Evolutionary conservation across 92 coral and sea anemone species (phyloP), one percentile per base, ranked within the genome.

Genomic region (Epizoanthus stellaris): DNA sequence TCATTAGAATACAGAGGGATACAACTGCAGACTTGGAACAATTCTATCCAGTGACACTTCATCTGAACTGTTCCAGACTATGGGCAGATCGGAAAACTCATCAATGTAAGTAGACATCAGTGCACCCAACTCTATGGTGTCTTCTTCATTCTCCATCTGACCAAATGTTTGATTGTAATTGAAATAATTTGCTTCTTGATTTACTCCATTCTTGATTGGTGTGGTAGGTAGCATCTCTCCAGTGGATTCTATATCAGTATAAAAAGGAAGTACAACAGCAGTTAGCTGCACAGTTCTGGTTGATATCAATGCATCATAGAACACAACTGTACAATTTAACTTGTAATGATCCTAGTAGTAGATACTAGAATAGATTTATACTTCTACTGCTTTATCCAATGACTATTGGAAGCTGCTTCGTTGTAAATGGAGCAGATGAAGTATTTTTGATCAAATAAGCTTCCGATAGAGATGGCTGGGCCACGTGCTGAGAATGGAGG

Each of bases 31-130:
- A 36, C 70, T 76, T 57, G 82, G 82, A 21, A 76, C 82, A 14
- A 76, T 76, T 60, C 57, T 76, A 34, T 76, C 82, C 61, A 76
- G 68, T 40, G 82, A 59, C 19, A 59, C 57, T n/a, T 76, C 82
- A 6, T 76, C 82, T 39, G 82, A 42, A 25, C 21, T 76, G 20
- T 25, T 76, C 70, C 82, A 76, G 45, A 76, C 23, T 40, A 59
- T 59, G 10, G 82, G 82, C 16, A 76, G 40, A 16, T 76, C 82
- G 19, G 39, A 16, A 60, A 76, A 76, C 25, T 76, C 82, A 16
- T 59, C 62, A n/a, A 34, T 57, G 39, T 38, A 76, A 10, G 82
- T 42, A 59, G 82, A 59, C 21, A 58, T 17, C n/a, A 59, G 54
- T 76, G 40, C 17, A 76, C 43, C 62, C 14, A 76, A 34, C 57